Base-by-base conservation (phyloP, 2,113 vertebrate genomes). In the Climacteris rufus region DNA sequence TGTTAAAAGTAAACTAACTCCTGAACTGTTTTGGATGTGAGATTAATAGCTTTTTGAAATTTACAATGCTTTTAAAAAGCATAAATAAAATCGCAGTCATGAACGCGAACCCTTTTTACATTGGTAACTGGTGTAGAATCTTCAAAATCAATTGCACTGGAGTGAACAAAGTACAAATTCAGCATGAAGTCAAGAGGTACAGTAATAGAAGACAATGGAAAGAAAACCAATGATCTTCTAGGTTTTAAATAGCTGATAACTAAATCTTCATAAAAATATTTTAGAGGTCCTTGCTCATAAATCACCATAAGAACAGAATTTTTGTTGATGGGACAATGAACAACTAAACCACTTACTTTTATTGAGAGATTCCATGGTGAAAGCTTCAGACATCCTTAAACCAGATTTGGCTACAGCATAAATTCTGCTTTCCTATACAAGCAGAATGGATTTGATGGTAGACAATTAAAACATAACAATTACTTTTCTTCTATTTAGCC, bases 361-460 rank as follows among this genome's bases (percentile, higher is more conserved):
- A 96, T 98, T 98, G 61, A 97, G 89, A 70, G 97, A 96, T 69
- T 99, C 98, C 92, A 98, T 17, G 89, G 96, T 98, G 74, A 99
- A 98, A 52, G 98, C 99, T 96, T 99, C 99, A 70, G 99, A 99
- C 97, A 99, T 98, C 87, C 98, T 98, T 96, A 99, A 99, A 80
- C 99, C 99, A 88, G 99, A 99, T 94, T 99, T 99, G 93, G 99
- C 99, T 90, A 99, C 99, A 64, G 99, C 99, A 86, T 99, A 99
- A 96, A 99, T 99, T 93, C 99, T 99, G 98, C 98, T 99, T 97
- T 99, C 99, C 99, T 99, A 57, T 83, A 91, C 74, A 97, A 94
- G 96, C 52, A 98, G 56, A 97, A 72, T 76, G 30, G 83, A 95
- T 91, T 92, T 81, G 45, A 70, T 90, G 40, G 54, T 40, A 79